Evolutionary conservation across 2,797 vertebrate genomes (phyloP).

Genomic region (Atherinosoma microstoma): DNA sequence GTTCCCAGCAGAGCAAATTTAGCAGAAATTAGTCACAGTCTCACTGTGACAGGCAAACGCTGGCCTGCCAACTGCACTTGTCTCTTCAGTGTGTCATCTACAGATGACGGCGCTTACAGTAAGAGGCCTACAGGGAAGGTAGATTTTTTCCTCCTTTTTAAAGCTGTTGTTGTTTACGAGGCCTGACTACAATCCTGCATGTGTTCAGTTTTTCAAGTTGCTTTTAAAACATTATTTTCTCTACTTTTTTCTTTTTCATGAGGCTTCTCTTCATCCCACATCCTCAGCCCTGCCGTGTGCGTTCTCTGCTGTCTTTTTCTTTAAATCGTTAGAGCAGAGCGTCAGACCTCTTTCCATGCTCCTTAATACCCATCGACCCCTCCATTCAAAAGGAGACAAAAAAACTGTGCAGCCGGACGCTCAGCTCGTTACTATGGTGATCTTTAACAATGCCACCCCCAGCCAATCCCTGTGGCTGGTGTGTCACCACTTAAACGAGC

Average conservation of each 20-base stretch:
- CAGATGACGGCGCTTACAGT: constrained; percentile 18
- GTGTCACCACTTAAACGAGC: constrained; percentile 68
- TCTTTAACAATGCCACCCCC: constrained; percentile 75
- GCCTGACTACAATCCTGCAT: not conserved
- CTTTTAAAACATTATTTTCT: not conserved
- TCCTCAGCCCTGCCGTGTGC: not conserved
- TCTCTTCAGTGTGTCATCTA: constrained; percentile 39
- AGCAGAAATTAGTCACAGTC: constrained; percentile 30
- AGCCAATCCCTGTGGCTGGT: constrained; percentile 57
- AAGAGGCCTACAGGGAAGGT: not conserved
- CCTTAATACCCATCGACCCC: constrained; percentile 65
- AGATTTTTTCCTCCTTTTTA: not conserved
- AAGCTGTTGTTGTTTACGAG: not conserved
- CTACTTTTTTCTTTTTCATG: not conserved
- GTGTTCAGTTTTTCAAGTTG: not conserved
- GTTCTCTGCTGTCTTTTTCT: constrained; percentile 13
- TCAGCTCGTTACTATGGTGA: constrained; percentile 79
- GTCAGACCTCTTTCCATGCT: constrained; percentile 56
- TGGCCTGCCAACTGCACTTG: constrained; percentile 19
- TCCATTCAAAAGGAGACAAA: constrained; percentile 77
- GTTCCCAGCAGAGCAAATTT: constrained; percentile 2
- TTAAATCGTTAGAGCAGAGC: constrained; percentile 30
- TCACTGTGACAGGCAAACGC: not conserved
- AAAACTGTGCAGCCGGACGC: constrained; percentile 71
- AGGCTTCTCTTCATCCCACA: not conserved